Evolutionary conservation across 2,797 vertebrate species (phyloP).

Genomic region (Danio jaintianensis): DNA sequence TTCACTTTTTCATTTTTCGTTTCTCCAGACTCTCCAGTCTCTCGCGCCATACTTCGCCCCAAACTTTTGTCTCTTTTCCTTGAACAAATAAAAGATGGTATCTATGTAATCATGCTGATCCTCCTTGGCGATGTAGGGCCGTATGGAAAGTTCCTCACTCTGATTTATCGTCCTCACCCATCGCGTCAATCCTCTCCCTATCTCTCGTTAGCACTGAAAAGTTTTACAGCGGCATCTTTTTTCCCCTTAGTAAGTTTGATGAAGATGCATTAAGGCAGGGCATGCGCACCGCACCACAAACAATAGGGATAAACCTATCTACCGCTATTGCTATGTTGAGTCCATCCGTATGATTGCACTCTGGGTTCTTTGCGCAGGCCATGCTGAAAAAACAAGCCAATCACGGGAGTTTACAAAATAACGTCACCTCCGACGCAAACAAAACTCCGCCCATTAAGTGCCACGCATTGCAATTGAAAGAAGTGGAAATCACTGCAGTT

Average conservation of each 20-base stretch:
- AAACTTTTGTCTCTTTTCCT: slow-evolving; percentile 66
- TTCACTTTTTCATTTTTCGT: slow-evolving; percentile 68
- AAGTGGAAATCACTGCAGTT: neutral
- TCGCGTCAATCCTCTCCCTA: slow-evolving; percentile 62
- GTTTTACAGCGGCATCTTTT: slow-evolving; percentile 73
- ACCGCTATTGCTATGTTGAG: neutral
- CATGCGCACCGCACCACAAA: slow-evolving; percentile 54
- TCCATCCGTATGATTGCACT: rapidly evolving
- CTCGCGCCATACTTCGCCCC: slow-evolving; percentile 75
- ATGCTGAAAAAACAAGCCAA: slow-evolving; percentile 51
- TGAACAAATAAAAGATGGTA: slow-evolving; percentile 48
- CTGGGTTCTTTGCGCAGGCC: slow-evolving; percentile 55
- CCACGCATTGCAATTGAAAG: slow-evolving; percentile 76
- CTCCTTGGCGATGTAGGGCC: slow-evolving; percentile 32
- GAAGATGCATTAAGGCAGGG: slow-evolving; percentile 76
- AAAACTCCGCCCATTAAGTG: slow-evolving; percentile 75
- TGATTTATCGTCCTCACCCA: slow-evolving; percentile 64
- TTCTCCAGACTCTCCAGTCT: slow-evolving; percentile 70
- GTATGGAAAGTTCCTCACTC: slow-evolving; percentile 54
- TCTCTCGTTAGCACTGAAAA: slow-evolving; percentile 65
- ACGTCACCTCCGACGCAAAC: slow-evolving; percentile 66
- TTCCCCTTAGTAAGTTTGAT: slow-evolving; percentile 55
- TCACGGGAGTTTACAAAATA: slow-evolving; percentile 44
- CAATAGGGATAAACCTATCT: slow-evolving; percentile 44
- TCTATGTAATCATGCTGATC: slow-evolving; percentile 74